Evolutionary conservation across 2,888 invertebrate species (phyloP), one percentile per base, ranked within the genome.

Genomic region (Luperina testacea): DNA sequence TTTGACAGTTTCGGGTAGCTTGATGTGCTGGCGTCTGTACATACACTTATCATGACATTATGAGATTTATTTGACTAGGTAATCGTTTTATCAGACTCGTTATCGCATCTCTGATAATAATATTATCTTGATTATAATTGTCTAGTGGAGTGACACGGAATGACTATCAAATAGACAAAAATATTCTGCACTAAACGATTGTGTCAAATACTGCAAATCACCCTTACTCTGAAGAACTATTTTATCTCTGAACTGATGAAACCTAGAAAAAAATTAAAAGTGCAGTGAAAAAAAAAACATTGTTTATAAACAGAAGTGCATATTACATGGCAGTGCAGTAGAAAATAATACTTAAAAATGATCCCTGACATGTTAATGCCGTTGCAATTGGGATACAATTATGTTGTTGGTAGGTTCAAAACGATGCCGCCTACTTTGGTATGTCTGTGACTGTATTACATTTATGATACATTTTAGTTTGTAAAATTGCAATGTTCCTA

Each of bases 321-420:
- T 64, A 24, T 5, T 13, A 3, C 48, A 2, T 13, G 63, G 32
- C 7, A 8, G 51, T 73, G 53, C 48, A 13, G 48, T 48, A n/a
- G 15, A 24, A 15, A 51, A 15, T 6, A 11, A 11, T 3, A 17
- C 24, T 6, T 1, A 70, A 20, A 32, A 74, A 83, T 83, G 80
- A 80, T 82, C 27, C 75, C 80, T n/a, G 82, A 83, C 2, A 38
- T 82, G 27, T 0, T 72, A 15, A n/a, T 65, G 17, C 72, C 82
- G 15, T 51, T 80, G 24, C 83, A 83, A 38, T n/a, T 83, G 17
- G 82, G 67, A 51, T 83, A 79, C n/a, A 72, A 79, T 15, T 15
- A 72, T 79, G 48, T 38, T 82, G 2, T 75, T 72, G 82, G 82
- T 82, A 79, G 15, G 74, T 78, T 20, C 11, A 67, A 20, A 17